Evolutionary conservation across 2,797 vertebrate species (phyloP).

Genomic region (Chiroxiphia lanceolata): DNA sequence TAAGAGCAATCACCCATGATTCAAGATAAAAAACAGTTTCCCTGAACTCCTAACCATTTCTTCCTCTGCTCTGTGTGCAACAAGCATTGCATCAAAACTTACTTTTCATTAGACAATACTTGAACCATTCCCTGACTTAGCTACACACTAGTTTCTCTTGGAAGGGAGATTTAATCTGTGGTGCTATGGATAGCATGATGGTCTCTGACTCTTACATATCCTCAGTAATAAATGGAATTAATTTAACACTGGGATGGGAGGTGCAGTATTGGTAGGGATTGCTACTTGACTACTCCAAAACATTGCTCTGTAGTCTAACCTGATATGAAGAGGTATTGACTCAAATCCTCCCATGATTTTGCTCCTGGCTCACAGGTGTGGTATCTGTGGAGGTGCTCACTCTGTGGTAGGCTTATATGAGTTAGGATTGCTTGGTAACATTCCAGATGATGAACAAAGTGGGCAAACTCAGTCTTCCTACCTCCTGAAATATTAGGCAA

Average conservation of each 20-base stretch:
- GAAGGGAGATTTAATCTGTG: not conserved
- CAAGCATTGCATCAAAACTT: not conserved
- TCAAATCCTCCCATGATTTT: not conserved
- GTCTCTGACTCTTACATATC: not conserved
- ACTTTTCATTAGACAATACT: not conserved
- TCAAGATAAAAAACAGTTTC: not conserved
- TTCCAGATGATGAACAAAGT: not conserved
- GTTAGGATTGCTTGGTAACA: not conserved
- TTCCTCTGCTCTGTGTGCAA: not conserved
- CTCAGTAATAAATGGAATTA: not conserved
- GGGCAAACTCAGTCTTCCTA: not conserved
- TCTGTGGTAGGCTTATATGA: not conserved
- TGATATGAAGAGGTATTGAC: not conserved
- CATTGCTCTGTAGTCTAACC: not conserved
- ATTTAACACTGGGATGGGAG: not conserved
- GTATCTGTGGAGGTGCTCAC: not conserved
- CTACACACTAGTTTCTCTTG: not conserved
- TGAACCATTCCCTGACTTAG: not conserved
- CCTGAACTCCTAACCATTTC: not conserved
- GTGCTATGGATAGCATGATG: not conserved
- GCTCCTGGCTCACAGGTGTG: not conserved
- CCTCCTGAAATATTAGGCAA: not conserved
- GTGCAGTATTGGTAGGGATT: not conserved
- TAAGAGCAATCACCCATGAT: not conserved
- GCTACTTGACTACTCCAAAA: not conserved